Evolutionary conservation across 2,113 vertebrate species (phyloP).

Genomic region (Cinclus mexicanus): DNA sequence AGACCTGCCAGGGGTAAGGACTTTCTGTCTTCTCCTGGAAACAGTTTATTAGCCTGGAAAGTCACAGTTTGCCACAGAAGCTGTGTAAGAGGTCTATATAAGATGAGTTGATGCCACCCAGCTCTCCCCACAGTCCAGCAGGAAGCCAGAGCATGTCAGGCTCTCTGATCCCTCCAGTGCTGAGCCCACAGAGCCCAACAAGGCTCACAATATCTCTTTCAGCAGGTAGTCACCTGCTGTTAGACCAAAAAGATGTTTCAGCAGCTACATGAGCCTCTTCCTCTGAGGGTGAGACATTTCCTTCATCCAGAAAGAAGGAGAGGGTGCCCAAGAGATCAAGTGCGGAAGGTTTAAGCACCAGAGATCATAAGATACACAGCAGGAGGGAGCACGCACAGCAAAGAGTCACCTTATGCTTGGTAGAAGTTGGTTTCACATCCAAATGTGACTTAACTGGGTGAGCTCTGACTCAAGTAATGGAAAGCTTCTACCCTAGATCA

Average conservation of each 20-base stretch:
- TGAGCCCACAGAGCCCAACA: not conserved
- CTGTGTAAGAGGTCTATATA: no score
- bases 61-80: not conserved
- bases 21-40: not conserved
- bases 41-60: not conserved
- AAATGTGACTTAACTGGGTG: not conserved
- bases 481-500: not conserved
- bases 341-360: not conserved
- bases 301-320: not conserved
- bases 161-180: not conserved
- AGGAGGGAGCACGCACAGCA: not conserved
- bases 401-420: not conserved
- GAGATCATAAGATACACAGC: not conserved
- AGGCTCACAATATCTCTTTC: not conserved
- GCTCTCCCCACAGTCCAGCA: not conserved
- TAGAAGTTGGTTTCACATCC: not conserved
- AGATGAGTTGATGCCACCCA: not conserved
- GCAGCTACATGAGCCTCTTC: not conserved
- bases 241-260: not conserved
- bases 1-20: not conserved
- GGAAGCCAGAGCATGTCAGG: not conserved
- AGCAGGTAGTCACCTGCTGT: not conserved
- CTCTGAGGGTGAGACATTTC: not conserved
- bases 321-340: not conserved
- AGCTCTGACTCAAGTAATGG: not conserved